Evolutionary conservation across 2,797 vertebrate species (phyloP).

Genomic region (Ctenosaura bakeri): DNA sequence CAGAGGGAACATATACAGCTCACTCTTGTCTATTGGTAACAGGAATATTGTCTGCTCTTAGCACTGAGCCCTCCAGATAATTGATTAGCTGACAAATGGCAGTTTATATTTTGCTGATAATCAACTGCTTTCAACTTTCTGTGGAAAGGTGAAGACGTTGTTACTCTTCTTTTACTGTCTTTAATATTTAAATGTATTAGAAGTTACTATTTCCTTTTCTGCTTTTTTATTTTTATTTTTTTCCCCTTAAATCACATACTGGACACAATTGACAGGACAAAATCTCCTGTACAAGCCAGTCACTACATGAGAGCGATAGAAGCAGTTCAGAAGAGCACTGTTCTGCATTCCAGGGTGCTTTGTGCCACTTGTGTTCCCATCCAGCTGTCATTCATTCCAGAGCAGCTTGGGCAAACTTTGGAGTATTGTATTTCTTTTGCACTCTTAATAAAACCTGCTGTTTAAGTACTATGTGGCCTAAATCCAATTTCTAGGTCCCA

Average conservation of each 20-base stretch:
- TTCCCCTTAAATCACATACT: not conserved
- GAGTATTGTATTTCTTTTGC: constrained; percentile 3
- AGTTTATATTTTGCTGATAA: constrained; percentile 44
- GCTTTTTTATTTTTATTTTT: not conserved
- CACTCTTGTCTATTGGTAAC: constrained; percentile 41
- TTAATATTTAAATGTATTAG: constrained; percentile 14
- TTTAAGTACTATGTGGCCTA: not conserved
- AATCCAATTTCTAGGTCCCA: too few relatives aligned
- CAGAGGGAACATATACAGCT: not conserved
- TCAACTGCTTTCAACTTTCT: constrained; percentile 39
- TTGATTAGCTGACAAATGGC: constrained; percentile 55
- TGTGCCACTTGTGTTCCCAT: not conserved
- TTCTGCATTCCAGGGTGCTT: not conserved
- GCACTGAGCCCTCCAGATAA: constrained; percentile 33
- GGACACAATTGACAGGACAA: not conserved
- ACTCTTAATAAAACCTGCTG: not conserved
- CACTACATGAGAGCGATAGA: not conserved
- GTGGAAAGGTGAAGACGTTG: not conserved
- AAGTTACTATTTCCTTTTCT: not conserved
- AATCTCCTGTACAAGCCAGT: not conserved
- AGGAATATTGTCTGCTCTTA: constrained; percentile 32
- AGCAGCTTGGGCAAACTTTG: not conserved
- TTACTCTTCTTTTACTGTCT: not conserved
- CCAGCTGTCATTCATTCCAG: not conserved
- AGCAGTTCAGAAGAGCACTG: not conserved